Evolutionary conservation across 2,888 invertebrate species (phyloP).

Genomic region (Clepsis dumicolana): DNA sequence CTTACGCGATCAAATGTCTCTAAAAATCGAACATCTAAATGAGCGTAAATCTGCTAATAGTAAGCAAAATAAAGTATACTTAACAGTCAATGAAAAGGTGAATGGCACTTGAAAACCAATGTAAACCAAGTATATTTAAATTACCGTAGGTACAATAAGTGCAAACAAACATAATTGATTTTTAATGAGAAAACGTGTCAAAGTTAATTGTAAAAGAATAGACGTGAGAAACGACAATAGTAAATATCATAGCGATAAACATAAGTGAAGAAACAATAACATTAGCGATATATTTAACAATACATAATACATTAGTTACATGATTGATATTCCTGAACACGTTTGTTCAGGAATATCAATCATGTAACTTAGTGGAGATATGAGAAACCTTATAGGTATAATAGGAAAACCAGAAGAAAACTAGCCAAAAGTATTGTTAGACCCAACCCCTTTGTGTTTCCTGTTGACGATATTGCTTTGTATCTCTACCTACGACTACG

Average conservation of each 20-base stretch:
- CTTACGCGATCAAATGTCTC: too few species aligned
- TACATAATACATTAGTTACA: too few species aligned
- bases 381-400: neutral
- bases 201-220: neutral
- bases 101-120: neutral
- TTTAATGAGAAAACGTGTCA: neutral
- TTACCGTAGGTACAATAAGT: neutral
- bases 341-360: too few species aligned
- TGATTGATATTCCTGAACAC: too few species aligned
- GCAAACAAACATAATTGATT: neutral
- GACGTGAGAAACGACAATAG: neutral
- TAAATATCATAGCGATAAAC: neutral
- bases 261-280: neutral
- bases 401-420: conserved; percentile 3
- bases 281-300: neutral
- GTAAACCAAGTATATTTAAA: neutral
- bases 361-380: neutral
- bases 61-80: neutral
- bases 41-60: neutral
- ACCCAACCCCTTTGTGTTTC: neutral
- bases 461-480: neutral
- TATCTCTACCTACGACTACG: conserved; percentile 12
- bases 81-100: neutral
- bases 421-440: neutral
- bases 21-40: too few species aligned